Conservation (phyloP, 2,113 vertebrate species). For the Eulemur macaco region DNA sequence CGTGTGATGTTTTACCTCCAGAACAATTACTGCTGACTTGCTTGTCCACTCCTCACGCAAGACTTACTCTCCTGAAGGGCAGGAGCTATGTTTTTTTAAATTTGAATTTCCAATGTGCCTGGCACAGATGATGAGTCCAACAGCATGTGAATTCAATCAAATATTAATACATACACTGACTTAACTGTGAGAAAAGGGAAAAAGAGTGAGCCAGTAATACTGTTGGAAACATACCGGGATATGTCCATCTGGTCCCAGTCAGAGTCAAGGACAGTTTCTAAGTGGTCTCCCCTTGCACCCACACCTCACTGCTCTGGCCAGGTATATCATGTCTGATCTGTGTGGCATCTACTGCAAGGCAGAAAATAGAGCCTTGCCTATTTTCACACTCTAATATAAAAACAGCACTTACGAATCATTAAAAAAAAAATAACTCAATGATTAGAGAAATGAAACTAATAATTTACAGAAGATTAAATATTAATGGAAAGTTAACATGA, state of each 20-base stretch:
- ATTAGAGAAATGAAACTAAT: neutral
- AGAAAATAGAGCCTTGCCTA: neutral
- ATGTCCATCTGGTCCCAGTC: neutral
- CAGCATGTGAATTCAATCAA: neutral
- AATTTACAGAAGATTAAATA: neutral
- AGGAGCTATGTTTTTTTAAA: neutral
- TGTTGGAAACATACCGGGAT: neutral
- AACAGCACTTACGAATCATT: neutral
- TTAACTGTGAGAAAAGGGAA: neutral
- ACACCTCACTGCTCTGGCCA: neutral
- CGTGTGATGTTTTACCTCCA: neutral
- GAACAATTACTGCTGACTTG: neutral
- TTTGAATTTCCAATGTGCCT: neutral
- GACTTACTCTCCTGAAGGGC: neutral
- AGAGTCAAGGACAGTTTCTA: neutral
- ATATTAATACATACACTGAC: neutral
- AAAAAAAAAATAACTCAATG: neutral
- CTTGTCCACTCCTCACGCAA: neutral
- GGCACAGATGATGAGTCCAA: neutral
- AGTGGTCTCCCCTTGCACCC: neutral
- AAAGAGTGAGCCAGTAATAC: neutral
- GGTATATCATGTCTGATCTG: neutral
- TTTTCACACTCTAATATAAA: neutral
- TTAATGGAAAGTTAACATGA: neutral
- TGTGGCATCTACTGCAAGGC: neutral